phyloP scores from a whole-genome alignment of 64 coral and sea anemone species.

The Stylophora pistillata region DNA sequence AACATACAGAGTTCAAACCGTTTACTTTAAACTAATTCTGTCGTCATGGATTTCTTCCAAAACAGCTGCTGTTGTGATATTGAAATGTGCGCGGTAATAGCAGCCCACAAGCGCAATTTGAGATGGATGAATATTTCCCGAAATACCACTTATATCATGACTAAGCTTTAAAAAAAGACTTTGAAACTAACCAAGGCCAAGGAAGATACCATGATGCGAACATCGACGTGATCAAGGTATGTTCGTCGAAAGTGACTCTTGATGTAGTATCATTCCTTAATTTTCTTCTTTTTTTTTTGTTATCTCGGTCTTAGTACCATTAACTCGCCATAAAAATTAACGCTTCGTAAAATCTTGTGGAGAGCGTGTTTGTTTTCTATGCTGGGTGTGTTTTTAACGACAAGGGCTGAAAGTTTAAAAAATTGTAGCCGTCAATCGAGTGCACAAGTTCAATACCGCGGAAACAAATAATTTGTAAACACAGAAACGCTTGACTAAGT shows the following conservation, averaged over 20 bases:
- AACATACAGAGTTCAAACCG: background rate
- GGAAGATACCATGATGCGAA: background rate
- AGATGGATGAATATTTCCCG: background rate
- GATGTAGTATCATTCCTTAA: background rate
- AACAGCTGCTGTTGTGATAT: background rate
- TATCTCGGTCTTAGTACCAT: background rate
- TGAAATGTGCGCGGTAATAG: background rate
- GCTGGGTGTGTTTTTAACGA: background rate
- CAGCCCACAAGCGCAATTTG: background rate
- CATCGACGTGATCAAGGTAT: background rate
- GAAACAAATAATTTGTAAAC: background rate
- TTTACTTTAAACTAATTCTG: background rate
- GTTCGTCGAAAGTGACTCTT: background rate
- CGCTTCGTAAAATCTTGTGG: background rate
- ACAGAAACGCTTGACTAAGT: background rate
- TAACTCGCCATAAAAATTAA: background rate
- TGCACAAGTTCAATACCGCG: background rate
- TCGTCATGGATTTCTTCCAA: background rate
- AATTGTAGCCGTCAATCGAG: background rate
- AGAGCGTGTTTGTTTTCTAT: background rate
- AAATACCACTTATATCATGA: background rate
- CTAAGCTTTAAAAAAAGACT: background rate
- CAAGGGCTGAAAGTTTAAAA: background rate
- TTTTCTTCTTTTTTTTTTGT: background rate
- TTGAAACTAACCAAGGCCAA: background rate